These are phyloP conservation scores for Uropetala carovei DNA, from an alignment of 2,888 invertebrate genomes.

Conservation along the genomic window DNA sequence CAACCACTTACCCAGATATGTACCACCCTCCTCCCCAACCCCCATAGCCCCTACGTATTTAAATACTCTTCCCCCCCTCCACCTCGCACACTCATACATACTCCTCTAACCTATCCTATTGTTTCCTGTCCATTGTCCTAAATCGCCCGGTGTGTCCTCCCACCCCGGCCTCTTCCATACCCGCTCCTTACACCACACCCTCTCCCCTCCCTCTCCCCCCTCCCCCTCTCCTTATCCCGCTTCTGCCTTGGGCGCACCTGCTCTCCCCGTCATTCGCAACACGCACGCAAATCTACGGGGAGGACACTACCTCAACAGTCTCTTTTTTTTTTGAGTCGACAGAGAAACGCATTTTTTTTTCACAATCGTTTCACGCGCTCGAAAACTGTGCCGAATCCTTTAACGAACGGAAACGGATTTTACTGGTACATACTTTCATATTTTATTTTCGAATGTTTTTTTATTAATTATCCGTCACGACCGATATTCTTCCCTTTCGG, in stretches of 20 bases:
- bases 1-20: neutral
- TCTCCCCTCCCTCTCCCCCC: neutral
- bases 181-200: neutral
- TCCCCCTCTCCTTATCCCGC: neutral
- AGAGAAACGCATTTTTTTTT: no score
- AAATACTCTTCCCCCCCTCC: neutral
- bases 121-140: slow-evolving; percentile 51
- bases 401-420: no score
- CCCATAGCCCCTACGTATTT: neutral
- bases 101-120: neutral
- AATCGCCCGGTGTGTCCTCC: slow-evolving; percentile 42
- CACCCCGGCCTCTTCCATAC: neutral
- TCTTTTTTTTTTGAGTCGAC: no score
- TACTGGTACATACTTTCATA: no score
- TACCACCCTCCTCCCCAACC: neutral
- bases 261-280: neutral
- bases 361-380: no score
- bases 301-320: no score
- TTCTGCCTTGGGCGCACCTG: neutral
- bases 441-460: no score
- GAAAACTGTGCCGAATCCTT: no score
- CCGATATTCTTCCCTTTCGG: no score
- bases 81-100: neutral
- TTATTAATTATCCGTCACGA: no score
- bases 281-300: no score